Base-by-base conservation (phyloP, 2,888 invertebrate genomes). In the Mylabris sibirica region DNA sequence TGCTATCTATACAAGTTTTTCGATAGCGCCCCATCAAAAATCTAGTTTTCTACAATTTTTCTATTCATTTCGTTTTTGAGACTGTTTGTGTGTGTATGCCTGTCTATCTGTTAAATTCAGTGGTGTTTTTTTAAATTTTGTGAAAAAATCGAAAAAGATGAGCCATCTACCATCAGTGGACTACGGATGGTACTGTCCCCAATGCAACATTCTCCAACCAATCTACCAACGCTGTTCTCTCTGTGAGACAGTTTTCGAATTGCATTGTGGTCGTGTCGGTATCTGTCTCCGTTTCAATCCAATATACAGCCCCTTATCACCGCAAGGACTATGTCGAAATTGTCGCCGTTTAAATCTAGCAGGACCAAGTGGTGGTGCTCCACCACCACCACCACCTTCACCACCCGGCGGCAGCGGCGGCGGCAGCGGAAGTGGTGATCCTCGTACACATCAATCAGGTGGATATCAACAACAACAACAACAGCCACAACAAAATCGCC, bases 101-200 rank as follows among this genome's bases (percentile, higher is more conserved):
- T 38, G 38, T 38, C 12, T 38, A 3, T n/a, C n/a, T 11, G 11
- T 8, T 38, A 38, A 38, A 12, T 38, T 11, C 3, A 14, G 3
- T 14, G 38, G 3, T 14, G 38, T 44, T 44, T 44, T 11, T n/a
- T 44, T 44, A n/a, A n/a, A n/a, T 44, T 17, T 44, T 44, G 5
- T 44, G n/a, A n/a, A n/a, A n/a, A n/a, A n/a, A n/a, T n/a, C n/a
- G n/a, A 17, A 44, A 44, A 49, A 49, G 17, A 49, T 49, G 49
- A 8, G 20, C 14, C 8, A 8, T 20, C 0, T 20, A 9, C 49
- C 20, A 49, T 1, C 20, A 49, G 1, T 14, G 1, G 20, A 49
- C 0, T 1, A 17, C 8, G 3, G 5, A 20, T 20, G 17, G 49
- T 49, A 17, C 14, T 49, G 49, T 20, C 20, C 49, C 1, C 0